Conservation (phyloP, 2,797 vertebrate genomes). For the Bradypodion pumilum region DNA sequence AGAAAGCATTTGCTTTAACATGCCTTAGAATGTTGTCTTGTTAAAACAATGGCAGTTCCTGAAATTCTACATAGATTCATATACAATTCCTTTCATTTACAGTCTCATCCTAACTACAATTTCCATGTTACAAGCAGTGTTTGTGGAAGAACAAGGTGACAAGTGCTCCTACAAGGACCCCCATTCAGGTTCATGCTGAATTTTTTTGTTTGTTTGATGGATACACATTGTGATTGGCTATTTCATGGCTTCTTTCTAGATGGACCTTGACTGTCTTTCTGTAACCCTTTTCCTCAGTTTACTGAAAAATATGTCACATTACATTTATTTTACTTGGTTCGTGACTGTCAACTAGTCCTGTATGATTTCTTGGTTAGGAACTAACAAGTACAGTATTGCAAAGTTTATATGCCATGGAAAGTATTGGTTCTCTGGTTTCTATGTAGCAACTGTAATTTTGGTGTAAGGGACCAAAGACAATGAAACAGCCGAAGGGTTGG, state of each 20-base stretch:
- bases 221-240: constrained; percentile 1
- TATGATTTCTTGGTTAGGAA: neutral
- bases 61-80: neutral
- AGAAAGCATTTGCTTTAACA: constrained; percentile 4
- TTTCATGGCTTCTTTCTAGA: neutral
- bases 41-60: neutral
- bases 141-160: constrained; percentile 9
- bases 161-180: neutral
- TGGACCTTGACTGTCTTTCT: neutral
- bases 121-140: neutral
- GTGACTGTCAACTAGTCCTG: neutral
- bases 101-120: neutral
- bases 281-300: neutral
- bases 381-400: neutral
- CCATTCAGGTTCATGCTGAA: neutral
- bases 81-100: neutral
- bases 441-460: too few relatives aligned
- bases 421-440: neutral
- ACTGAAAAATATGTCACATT: neutral
- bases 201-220: neutral
- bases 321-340: neutral
- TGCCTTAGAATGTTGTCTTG: neutral
- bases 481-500: too few relatives aligned
- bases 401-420: neutral
- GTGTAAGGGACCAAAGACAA: too few relatives aligned